phyloP scores from a whole-genome alignment of 2,888 invertebrate genomes.

The Masnerella sp. region DNA sequence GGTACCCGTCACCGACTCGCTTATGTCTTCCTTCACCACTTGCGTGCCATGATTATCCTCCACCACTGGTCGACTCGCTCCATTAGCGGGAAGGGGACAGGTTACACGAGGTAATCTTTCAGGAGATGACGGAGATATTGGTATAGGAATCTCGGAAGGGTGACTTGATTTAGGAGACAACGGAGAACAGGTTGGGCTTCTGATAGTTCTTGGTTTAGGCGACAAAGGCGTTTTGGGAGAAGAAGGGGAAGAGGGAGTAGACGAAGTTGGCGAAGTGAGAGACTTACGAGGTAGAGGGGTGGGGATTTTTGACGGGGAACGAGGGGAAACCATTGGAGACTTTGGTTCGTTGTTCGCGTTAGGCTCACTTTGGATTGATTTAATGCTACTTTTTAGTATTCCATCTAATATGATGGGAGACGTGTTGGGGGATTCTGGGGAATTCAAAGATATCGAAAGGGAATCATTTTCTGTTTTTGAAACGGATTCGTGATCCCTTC shows the following conservation, averaged over 20 bases:
- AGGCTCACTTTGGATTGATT: slow-evolving; percentile 38
- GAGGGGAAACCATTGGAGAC: slow-evolving; percentile 62
- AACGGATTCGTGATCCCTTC: slow-evolving; percentile 4
- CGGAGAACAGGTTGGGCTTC: slow-evolving; percentile 50
- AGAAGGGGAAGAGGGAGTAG: slow-evolving; percentile 60
- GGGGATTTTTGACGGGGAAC: slow-evolving; percentile 73
- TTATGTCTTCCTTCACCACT: too few relatives aligned
- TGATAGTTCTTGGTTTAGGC: slow-evolving; percentile 55
- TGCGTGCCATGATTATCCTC: too few relatives aligned
- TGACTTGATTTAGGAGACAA: slow-evolving; percentile 26
- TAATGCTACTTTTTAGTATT: slow-evolving; percentile 35
- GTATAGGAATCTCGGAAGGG: slow-evolving; percentile 65
- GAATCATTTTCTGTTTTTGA: slow-evolving; percentile 12
- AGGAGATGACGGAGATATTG: slow-evolving; percentile 48
- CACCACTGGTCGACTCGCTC: slow-evolving; percentile 61
- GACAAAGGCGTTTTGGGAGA: slow-evolving; percentile 55
- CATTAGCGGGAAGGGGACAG: slow-evolving; percentile 41
- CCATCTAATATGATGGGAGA: slow-evolving; percentile 37
- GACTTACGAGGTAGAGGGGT: slow-evolving; percentile 73
- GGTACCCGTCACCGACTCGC: slow-evolving; percentile 72
- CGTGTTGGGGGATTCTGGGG: slow-evolving; percentile 41
- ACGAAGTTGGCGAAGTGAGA: slow-evolving; percentile 56
- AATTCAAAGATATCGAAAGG: slow-evolving; percentile 18
- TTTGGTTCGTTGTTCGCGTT: slow-evolving; percentile 31
- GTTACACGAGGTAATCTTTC: slow-evolving; percentile 24